Conservation (phyloP, 2,113 vertebrate genomes). For the Emydura subglobosa region DNA sequence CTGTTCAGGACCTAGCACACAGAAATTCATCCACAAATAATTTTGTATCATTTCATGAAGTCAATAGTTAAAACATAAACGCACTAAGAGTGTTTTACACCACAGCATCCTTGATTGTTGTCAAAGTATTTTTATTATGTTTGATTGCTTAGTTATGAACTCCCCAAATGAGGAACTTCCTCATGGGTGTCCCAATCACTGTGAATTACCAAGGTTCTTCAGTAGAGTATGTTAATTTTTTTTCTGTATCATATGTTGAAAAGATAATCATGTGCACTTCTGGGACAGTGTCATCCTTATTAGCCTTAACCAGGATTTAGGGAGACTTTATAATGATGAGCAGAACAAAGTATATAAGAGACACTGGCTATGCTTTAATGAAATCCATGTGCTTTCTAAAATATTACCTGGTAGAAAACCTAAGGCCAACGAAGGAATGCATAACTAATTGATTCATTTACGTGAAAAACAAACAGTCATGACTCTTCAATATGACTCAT, state of each 20-base stretch:
- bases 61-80: background rate
- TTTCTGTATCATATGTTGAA: background rate
- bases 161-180: background rate
- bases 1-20: fast-evolving
- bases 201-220: background rate
- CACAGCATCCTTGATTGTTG: background rate
- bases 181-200: background rate
- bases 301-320: fast-evolving
- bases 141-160: background rate
- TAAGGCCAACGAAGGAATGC: background rate
- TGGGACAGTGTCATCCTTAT: fast-evolving
- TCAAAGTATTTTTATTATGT: fast-evolving
- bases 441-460: background rate
- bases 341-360: background rate
- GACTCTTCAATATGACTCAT: background rate
- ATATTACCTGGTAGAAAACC: background rate
- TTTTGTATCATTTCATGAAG: background rate
- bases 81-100: background rate
- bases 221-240: background rate
- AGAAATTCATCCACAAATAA: background rate
- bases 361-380: background rate
- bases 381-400: background rate
- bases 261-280: background rate
- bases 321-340: background rate
- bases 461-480: background rate